phyloP scores from a whole-genome alignment of 2,888 invertebrate species.

The Mystacides longicornis region DNA sequence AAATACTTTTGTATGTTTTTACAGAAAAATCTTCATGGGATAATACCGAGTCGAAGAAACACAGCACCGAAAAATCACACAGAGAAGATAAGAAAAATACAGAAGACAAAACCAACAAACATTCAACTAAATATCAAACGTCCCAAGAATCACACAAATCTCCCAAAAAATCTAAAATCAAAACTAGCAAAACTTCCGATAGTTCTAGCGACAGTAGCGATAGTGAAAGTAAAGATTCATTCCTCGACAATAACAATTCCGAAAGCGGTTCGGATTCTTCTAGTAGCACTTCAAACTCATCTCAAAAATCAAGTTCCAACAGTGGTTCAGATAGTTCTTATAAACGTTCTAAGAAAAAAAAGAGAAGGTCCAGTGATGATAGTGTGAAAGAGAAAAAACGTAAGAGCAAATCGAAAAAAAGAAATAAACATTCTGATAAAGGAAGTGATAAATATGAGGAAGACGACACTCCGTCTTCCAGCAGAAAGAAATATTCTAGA shows the following conservation, averaged over 20 bases:
- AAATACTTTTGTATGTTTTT: slow-evolving; percentile 21
- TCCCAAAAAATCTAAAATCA: slow-evolving; percentile 6
- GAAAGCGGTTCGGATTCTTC: slow-evolving; percentile 14
- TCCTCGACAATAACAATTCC: slow-evolving; percentile 10
- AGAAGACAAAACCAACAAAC: slow-evolving; percentile 10
- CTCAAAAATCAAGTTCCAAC: slow-evolving; percentile 25
- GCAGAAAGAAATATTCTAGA: slow-evolving; percentile 20
- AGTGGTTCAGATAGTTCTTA: slow-evolving; percentile 16
- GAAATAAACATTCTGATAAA: slow-evolving; percentile 21
- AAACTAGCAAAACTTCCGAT: slow-evolving; percentile 14
- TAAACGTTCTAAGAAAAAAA: slow-evolving; percentile 24
- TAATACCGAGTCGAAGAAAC: slow-evolving; percentile 11
- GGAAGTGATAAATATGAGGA: slow-evolving; percentile 20
- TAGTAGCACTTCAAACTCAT: slow-evolving; percentile 24
- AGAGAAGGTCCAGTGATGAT: slow-evolving; percentile 26
- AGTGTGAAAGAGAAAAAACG: slow-evolving; percentile 25
- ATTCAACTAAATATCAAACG: slow-evolving; percentile 8
- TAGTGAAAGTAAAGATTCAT: slow-evolving; percentile 23
- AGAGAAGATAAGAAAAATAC: slow-evolving; percentile 20
- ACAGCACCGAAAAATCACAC: slow-evolving; percentile 19
- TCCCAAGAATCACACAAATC: not conserved
- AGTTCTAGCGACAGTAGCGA: slow-evolving; percentile 22
- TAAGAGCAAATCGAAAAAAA: slow-evolving; percentile 24
- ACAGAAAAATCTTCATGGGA: slow-evolving; percentile 19
- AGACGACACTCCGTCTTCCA: slow-evolving; percentile 11